These are phyloP conservation scores for Campopleginae sp. DNA, from an alignment of 2,888 invertebrate genomes.

Conservation along the genomic window DNA sequence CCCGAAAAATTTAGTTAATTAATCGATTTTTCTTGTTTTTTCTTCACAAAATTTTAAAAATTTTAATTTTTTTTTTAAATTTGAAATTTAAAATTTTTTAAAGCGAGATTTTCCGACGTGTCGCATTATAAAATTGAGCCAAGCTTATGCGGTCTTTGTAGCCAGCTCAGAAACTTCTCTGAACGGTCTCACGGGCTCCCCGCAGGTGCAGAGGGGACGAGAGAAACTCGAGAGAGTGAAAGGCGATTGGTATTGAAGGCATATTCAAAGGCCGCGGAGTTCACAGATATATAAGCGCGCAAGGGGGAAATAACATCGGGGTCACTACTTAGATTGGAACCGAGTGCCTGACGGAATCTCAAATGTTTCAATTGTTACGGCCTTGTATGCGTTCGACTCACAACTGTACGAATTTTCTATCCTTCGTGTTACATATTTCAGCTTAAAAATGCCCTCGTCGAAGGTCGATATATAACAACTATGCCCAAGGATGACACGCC, in stretches of 20 bases:
- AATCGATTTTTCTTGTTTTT: neutral
- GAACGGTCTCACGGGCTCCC: constrained; percentile 8
- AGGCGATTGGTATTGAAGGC: constrained; percentile 48
- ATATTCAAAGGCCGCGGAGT: constrained; percentile 44
- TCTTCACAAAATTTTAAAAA: neutral
- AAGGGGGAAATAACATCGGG: constrained; percentile 33
- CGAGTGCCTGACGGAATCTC: constrained; percentile 43
- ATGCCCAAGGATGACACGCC: constrained; percentile 7
- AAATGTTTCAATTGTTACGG: constrained; percentile 37
- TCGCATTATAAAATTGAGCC: neutral
- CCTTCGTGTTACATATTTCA: neutral
- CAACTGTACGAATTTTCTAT: constrained; percentile 28
- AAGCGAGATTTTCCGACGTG: neutral
- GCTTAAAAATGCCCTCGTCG: neutral
- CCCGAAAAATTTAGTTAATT: neutral
- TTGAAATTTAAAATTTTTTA: no score
- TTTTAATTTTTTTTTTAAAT: constrained; percentile 11
- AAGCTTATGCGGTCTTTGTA: constrained; percentile 14
- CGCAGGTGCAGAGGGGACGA: neutral
- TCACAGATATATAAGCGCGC: constrained; percentile 15
- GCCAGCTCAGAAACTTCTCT: neutral
- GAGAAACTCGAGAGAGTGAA: constrained; percentile 36
- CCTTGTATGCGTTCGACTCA: constrained; percentile 30
- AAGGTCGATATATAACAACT: constrained; percentile 24
- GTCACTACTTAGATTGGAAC: constrained; percentile 44